Base-by-base conservation (phyloP, 1,140 invertebrate species). In the Hyposmocoma kahamanoa region DNA sequence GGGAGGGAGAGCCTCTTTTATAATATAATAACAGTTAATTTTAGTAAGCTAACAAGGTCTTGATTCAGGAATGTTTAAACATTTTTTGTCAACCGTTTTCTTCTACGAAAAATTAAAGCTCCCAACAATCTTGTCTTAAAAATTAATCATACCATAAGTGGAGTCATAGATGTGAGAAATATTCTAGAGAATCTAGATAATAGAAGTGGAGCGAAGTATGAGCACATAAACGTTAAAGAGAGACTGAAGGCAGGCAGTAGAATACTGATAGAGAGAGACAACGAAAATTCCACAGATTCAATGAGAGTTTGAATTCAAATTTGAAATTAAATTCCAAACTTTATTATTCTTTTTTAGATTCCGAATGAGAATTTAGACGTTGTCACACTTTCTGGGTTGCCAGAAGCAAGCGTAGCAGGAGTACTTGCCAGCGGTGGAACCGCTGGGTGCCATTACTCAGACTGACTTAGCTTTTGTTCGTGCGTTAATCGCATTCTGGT, bases 381-480 rank as follows among this genome's bases (percentile, higher is more conserved):
- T 64, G 54, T 78, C 72, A 34, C 75, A 75, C 47, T 66, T 68
- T 47, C 64, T 54, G 50, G 72, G 67, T 52, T 66, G 65, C 71
- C 72, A 74, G 66, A 78, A 79, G 55, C 77, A 80, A 47, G 72
- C 47, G 66, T 74, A 79, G 62, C 79, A 79, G 17, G 59, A 58
- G 44, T 48, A 43, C 4, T 19, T 30, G 17, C 59, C 59, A 64
- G 71, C 72, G 72, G 74, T 56, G 46, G 39, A 45, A 24, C 59
- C 61, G 72, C 78, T 73, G 80, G 78, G 46, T 18, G 53, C 65
- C 57, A 59, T 65, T 52, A 71, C 73, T 86, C 84, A 86, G 65
- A 86, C 84, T 9, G 84, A 86, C 49, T 84, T 83, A 5, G 83
- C 82, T 56, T 87, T 86, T 11, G 74, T 68, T n/a, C 84, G 68